Evolutionary conservation across 2,888 invertebrate species (phyloP).

Genomic region (Pheosia gnoma): DNA sequence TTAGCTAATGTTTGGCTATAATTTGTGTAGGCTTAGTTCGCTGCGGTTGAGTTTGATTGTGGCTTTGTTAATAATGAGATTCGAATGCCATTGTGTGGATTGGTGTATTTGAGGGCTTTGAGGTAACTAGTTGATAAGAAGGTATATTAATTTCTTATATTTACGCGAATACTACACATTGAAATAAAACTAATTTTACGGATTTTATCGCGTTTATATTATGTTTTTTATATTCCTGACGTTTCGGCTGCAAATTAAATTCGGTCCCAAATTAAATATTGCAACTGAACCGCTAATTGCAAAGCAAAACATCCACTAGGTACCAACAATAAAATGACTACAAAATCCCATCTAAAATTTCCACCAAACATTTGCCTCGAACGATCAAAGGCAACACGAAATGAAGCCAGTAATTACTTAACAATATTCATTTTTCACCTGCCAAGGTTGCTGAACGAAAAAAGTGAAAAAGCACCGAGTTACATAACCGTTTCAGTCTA

Average conservation of each 20-base stretch:
- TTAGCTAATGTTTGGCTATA: not conserved
- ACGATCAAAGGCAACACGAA: conserved; percentile 25
- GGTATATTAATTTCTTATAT: not conserved
- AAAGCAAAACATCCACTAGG: too few species aligned
- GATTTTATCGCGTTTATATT: too few species aligned
- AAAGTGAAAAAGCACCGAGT: conserved; percentile 17
- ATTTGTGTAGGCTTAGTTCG: not conserved
- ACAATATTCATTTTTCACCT: conserved; percentile 42
- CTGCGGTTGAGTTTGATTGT: not conserved
- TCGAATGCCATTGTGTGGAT: conserved; percentile 1
- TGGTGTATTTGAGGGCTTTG: not conserved
- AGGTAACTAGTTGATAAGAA: not conserved
- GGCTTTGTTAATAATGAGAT: not conserved
- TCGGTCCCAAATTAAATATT: too few species aligned
- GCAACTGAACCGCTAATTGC: too few species aligned
- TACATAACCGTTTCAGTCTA: conserved; percentile 17
- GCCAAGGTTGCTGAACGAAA: conserved; percentile 28
- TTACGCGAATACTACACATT: too few species aligned
- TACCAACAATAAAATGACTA: too few species aligned
- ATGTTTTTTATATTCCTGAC: too few species aligned
- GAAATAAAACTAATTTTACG: too few species aligned
- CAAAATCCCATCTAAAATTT: not conserved
- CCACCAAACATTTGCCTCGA: conserved; percentile 22
- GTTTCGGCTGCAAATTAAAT: too few species aligned
- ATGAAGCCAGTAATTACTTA: conserved; percentile 37